Percentiles rank a stretch among this genome's conserved stretches.
These are phyloP conservation scores for Tragelaphus buxtoni DNA, from an alignment of 2,113 vertebrate species.

Conservation along the genomic window DNA sequence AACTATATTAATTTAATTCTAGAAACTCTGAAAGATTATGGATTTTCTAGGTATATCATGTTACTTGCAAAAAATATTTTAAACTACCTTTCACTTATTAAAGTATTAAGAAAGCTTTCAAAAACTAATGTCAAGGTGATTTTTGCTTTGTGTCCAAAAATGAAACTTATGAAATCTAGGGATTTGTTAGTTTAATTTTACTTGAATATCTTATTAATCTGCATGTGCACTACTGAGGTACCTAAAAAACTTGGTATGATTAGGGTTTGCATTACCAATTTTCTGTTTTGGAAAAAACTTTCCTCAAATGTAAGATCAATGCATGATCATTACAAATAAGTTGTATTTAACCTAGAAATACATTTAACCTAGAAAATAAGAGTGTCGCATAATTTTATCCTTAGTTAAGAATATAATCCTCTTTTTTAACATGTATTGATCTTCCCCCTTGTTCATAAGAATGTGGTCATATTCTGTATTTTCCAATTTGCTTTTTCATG, in stretches of 20 bases:
- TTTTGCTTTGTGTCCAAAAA: constrained; percentile 15
- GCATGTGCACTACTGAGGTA: background rate
- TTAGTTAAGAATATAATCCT: background rate
- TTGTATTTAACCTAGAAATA: background rate
- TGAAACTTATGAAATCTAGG: constrained; percentile 4
- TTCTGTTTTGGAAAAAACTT: background rate
- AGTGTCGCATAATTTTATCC: background rate
- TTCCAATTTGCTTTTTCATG: background rate
- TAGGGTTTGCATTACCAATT: background rate
- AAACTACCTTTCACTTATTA: constrained; percentile 3
- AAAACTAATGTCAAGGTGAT: background rate
- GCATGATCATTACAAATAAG: background rate
- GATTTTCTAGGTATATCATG: background rate
- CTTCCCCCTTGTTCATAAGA: background rate
- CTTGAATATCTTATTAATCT: background rate
- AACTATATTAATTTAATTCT: background rate
- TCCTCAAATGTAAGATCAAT: background rate
- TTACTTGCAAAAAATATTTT: background rate
- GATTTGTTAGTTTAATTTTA: constrained; percentile 15
- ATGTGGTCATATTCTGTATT: background rate
- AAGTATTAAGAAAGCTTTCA: background rate
- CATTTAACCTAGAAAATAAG: background rate
- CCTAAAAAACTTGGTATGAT: background rate
- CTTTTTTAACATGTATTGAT: background rate
- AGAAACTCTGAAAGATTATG: background rate